These are phyloP conservation scores for Neocloeon triangulifer DNA, from an alignment of 1,140 invertebrate species.

Conservation along the genomic window DNA sequence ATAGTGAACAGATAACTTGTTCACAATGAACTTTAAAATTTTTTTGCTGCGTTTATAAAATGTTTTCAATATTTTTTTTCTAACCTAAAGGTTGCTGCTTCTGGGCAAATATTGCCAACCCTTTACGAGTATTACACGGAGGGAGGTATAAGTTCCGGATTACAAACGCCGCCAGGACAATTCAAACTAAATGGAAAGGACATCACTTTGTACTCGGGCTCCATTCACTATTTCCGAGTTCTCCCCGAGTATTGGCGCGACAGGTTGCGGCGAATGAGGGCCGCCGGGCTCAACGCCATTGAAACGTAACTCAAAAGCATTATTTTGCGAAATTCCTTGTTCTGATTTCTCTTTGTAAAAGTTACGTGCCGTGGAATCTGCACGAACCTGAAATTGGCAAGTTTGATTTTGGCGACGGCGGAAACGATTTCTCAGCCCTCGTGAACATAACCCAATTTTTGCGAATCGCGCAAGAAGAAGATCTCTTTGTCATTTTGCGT, in stretches of 20 bases:
- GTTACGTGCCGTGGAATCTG: constrained; percentile 27
- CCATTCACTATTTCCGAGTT: constrained; percentile 29
- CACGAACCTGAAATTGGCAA: constrained; percentile 21
- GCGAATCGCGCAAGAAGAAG: constrained; percentile 13
- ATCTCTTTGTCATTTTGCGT: constrained; percentile 15
- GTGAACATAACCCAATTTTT: constrained; percentile 11
- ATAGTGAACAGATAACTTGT: no score
- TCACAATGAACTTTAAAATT: no score
- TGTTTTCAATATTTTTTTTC: no score
- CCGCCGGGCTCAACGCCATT: constrained; percentile 25
- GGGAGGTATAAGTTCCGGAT: constrained; percentile 10
- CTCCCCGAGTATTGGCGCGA: constrained; percentile 24
- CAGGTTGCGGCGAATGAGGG: constrained; percentile 21
- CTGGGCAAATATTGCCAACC: no score
- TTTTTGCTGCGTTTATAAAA: no score
- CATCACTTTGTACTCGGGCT: constrained; percentile 17
- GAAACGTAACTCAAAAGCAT: no score
- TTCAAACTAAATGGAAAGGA: constrained; percentile 17
- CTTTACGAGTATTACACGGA: constrained; percentile 13
- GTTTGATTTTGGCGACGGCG: constrained; percentile 19
- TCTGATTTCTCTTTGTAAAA: no score
- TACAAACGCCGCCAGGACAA: constrained; percentile 9
- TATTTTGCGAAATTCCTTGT: no score
- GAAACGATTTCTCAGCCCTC: constrained; percentile 9
- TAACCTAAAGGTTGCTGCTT: no score